These are phyloP conservation scores for Australoheros scitulus DNA, from an alignment of 2,113 vertebrate genomes.

Conservation along the genomic window DNA sequence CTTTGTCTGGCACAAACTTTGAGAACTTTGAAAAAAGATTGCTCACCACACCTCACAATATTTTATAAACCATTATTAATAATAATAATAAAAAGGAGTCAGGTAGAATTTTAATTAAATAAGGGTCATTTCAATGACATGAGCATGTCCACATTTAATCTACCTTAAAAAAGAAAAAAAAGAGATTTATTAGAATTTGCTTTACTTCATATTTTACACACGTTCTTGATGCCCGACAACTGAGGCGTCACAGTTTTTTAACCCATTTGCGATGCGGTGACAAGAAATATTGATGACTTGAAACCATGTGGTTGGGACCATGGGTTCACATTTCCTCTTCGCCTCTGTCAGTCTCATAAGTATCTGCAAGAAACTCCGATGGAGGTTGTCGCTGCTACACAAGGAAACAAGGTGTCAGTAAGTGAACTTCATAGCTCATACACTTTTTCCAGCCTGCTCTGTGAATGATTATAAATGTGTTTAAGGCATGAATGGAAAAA, in stretches of 20 bases:
- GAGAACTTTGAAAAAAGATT: not conserved
- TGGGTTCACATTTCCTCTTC: not conserved
- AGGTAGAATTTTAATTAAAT: no score
- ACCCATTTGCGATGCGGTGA: no score
- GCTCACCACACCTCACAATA: not conserved
- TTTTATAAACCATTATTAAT: not conserved
- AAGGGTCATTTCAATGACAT: no score
- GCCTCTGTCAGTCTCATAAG: not conserved
- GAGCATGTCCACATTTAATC: no score
- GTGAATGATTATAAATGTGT: not conserved
- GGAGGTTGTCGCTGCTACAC: not conserved
- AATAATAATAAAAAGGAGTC: not conserved
- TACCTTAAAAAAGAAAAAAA: no score
- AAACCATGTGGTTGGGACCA: no score
- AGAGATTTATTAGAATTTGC: no score
- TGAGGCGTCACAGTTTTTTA: no score
- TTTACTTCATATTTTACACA: no score
- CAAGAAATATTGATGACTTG: no score
- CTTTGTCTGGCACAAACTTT: not conserved
- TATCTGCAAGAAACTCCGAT: not conserved
- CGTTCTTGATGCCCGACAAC: no score
- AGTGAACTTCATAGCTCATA: not conserved
- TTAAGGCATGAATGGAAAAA: not conserved
- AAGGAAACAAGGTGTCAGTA: not conserved
- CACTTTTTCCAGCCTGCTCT: not conserved